phyloP scores from a whole-genome alignment of 1,140 invertebrate genomes.

The Meloidogyne hapla region DNA sequence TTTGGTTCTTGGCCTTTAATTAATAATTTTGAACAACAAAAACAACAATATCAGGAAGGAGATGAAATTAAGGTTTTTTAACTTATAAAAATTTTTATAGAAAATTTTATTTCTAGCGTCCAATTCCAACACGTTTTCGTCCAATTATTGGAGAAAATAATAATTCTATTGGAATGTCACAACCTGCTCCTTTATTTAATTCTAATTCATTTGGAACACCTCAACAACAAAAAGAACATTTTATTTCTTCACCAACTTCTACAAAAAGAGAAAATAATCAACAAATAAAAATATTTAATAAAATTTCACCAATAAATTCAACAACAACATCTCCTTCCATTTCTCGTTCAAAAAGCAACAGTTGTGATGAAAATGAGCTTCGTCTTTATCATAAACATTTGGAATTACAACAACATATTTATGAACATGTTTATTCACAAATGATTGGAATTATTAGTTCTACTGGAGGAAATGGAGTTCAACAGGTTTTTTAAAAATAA shows the following conservation, averaged over 20 bases:
- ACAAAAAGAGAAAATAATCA: background rate
- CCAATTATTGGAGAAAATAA: conserved; percentile 13
- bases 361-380: conserved; percentile 50
- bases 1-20: background rate
- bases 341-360: conserved; percentile 27
- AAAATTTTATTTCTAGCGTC: background rate
- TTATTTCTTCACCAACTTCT: conserved; percentile 5
- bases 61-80: background rate
- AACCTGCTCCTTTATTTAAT: background rate
- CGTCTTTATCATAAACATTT: conserved; percentile 53
- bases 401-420: conserved; percentile 51
- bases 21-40: background rate
- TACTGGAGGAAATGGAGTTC: conserved; percentile 9
- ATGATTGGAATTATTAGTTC: background rate
- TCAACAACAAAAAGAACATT: background rate
- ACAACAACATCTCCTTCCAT: background rate
- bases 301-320: background rate
- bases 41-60: background rate
- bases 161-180: background rate
- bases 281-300: background rate
- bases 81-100: background rate
- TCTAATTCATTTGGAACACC: background rate
- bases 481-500: background rate
- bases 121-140: conserved; percentile 19
- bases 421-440: conserved; percentile 51